Percentiles rank a stretch among this genome's conserved stretches.
Conservation (phyloP, 2,888 invertebrate genomes). For the Euplagia quadripunctaria region DNA sequence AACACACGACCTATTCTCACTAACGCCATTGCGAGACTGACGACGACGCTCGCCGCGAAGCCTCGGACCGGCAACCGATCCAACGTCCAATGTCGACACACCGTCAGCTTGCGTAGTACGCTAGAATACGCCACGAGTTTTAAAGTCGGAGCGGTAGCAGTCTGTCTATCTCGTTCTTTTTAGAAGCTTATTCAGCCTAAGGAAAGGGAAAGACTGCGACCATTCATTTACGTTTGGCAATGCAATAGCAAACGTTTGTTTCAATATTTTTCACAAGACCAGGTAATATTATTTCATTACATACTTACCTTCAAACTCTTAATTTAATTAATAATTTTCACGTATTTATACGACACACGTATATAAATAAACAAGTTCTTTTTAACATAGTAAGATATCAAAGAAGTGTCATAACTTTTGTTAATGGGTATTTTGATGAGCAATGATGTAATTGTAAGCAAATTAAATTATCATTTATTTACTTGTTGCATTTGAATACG, state of each 20-base stretch:
- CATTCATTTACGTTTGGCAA: conserved; percentile 86
- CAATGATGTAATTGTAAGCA: conserved; percentile 6
- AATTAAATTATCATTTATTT: neutral
- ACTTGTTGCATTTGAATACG: neutral
- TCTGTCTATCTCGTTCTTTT: conserved; percentile 70
- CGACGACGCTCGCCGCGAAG: conserved; percentile 71
- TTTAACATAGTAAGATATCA: neutral
- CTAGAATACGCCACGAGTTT: conserved; percentile 80
- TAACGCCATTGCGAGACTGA: conserved; percentile 87
- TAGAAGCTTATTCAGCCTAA: conserved; percentile 31
- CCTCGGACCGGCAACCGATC: conserved; percentile 83
- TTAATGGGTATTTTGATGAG: neutral
- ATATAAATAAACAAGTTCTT: conserved; percentile 11
- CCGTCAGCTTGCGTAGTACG: conserved; percentile 86
- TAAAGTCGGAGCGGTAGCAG: conserved; percentile 49
- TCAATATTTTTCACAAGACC: conserved; percentile 73
- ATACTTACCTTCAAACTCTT: conserved; percentile 46
- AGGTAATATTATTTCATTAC: conserved; percentile 48
- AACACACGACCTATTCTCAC: conserved; percentile 81
- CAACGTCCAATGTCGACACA: conserved; percentile 88
- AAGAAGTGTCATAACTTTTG: conserved; percentile 8
- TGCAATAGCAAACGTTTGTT: conserved; percentile 74
- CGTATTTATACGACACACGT: conserved; percentile 14
- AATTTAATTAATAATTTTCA: conserved; percentile 28
- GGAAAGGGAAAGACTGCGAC: conserved; percentile 70